Evolutionary conservation across 2,888 invertebrate species (phyloP), one percentile per base, ranked within the genome.

Genomic region (Anoplius nigerrimus): DNA sequence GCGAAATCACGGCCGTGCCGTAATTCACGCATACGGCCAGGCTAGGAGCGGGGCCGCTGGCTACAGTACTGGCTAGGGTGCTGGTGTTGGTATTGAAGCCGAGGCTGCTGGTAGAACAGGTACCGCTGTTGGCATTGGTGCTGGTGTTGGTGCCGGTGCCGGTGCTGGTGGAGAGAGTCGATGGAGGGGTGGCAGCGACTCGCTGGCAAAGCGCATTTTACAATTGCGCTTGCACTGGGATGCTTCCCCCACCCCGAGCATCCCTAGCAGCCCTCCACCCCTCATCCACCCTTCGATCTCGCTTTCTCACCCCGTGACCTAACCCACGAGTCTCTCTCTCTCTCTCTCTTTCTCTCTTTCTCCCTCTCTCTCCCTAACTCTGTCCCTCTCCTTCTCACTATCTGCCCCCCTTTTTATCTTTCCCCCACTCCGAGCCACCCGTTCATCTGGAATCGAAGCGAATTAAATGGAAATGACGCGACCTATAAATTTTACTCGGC

Each of bases 401-500:
- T n/a, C n/a, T n/a, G n/a, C n/a, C n/a, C n/a, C n/a, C n/a, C n/a
- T n/a, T n/a, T n/a, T n/a, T n/a, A n/a, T n/a, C n/a, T n/a, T n/a
- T n/a, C n/a, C n/a, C n/a, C n/a, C n/a, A n/a, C n/a, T n/a, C n/a
- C n/a, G n/a, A n/a, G n/a, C n/a, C n/a, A 54, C 22, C 8, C 48
- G 48, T 5, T 69, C 72, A 54, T 66, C 62, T 60, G 57, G 61
- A 75, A 73, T 65, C 69, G 66, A 67, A 69, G 62, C 60, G 72
- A 72, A 78, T 78, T 73, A 74, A 34, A 78, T 78, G 69, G 75
- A 74, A 76, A 76, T 71, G 73, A 74, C 69, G 54, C 54, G 66
- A 71, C 34, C 77, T 66, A 69, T 69, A 71, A 66, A 74, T 71
- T 72, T 68, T 70, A 63, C 66, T 75, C 62, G 11, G 48, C 16